Base-by-base conservation (phyloP, 2,797 vertebrate genomes). In the Holocentrus rufus region DNA sequence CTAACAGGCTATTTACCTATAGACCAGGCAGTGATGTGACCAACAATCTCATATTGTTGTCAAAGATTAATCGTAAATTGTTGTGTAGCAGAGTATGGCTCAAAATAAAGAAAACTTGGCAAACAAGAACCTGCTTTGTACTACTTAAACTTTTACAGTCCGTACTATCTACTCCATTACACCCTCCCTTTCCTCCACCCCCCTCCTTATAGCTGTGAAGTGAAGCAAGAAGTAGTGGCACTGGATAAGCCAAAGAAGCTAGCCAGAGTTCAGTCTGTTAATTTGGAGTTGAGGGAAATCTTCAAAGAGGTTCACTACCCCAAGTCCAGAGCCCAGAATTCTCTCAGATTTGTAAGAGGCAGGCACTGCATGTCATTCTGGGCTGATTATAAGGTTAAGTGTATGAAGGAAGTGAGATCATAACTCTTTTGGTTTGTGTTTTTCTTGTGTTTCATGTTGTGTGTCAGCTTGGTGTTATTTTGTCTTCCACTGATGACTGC, bases 211-310 rank as follows among this genome's bases (percentile, higher is more conserved):
- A 36, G 36, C 77, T 68, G 70, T 72, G 71, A 74, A 53, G 66
- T 52, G 74, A 65, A 72, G 31, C 60, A 65, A 58, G 25, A 67
- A 7, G 11, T 64, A 60, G 63, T 56, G 53, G 69, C 73, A 78
- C 56, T 77, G 81, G 83, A 89, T 73, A 47, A 56, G 65, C 72
- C 60, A 42, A 77, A 69, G 53, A 63, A 86, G 88, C 88, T 82
- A 85, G 77, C 84, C 85, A 88, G 82, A 86, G 90, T 91, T 89
- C 86, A 89, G 34, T 31, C 64, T 80, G 63, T 60, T 79, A 60
- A 64, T 73, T 22, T 54, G 39, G 34, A 65, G 36, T 63, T 18
- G 34, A 36, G 58, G 25, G 69, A 36, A 39, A 39, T 39, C 36
- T 39, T 39, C 36, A 39, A 39, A 39, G 36, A 39, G 36, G n/a